These are phyloP conservation scores for Polydrusus cervinus DNA, from an alignment of 2,888 invertebrate species.

Conservation along the genomic window DNA sequence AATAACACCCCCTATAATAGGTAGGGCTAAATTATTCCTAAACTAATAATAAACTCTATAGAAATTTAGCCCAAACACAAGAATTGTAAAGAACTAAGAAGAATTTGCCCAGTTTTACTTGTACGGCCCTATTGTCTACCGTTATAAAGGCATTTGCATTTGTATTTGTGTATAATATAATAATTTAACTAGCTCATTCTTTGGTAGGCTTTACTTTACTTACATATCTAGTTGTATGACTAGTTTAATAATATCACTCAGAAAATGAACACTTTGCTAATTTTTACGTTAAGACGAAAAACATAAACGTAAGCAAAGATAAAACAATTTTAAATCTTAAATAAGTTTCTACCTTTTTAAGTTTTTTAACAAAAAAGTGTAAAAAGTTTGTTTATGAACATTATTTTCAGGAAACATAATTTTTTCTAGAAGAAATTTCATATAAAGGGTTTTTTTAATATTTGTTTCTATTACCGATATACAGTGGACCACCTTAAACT, in stretches of 20 bases:
- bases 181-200: conserved; percentile 60
- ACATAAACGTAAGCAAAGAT: conserved; percentile 41
- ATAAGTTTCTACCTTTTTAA: conserved; percentile 22
- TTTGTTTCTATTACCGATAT: no score
- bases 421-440: no score
- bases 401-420: not conserved
- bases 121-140: conserved; percentile 58
- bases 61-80: no score
- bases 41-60: no score
- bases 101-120: conserved; percentile 32
- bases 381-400: not conserved
- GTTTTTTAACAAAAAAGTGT: conserved; percentile 10
- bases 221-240: conserved; percentile 63
- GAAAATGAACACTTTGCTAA: conserved; percentile 56
- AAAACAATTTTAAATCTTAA: conserved; percentile 49
- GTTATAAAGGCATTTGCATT: conserved; percentile 50
- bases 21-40: no score
- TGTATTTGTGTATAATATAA: conserved; percentile 51
- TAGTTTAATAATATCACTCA: conserved; percentile 68
- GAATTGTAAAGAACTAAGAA: not conserved
- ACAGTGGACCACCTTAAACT: no score
- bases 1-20: no score
- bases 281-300: conserved; percentile 33
- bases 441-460: no score
- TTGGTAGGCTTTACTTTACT: conserved; percentile 68